Percentiles rank a stretch among this genome's conserved stretches.
Evolutionary conservation across 2,113 vertebrate species (phyloP).

Genomic region (Heliornis fulica): DNA sequence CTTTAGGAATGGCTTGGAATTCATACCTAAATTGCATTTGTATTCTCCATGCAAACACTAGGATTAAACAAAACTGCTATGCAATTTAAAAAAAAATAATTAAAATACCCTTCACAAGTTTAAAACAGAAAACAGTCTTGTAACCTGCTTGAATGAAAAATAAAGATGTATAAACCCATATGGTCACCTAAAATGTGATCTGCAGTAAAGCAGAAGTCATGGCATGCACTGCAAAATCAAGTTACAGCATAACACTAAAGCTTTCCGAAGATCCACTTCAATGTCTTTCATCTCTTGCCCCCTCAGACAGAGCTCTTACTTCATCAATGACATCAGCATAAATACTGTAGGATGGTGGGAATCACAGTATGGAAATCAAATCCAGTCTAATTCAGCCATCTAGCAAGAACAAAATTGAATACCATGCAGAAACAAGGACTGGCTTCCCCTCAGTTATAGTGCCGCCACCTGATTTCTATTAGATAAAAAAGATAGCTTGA

Average conservation of each 20-base stretch:
- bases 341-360: not conserved
- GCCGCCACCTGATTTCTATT: not conserved
- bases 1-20: not conserved
- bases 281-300: not conserved
- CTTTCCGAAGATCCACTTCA: not conserved
- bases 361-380: not conserved
- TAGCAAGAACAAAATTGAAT: not conserved
- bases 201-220: not conserved
- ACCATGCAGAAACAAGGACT: accelerated
- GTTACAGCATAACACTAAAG: not conserved
- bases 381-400: not conserved
- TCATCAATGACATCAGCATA: not conserved
- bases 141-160: not conserved
- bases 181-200: not conserved
- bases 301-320: not conserved
- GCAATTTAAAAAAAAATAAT: not conserved
- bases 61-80: not conserved
- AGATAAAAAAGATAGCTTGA: not conserved
- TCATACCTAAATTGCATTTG: not conserved
- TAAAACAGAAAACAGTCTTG: not conserved
- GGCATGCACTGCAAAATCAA: not conserved
- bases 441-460: not conserved
- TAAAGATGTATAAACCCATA: not conserved
- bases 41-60: not conserved
- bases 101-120: not conserved